Percentiles rank a stretch among this genome's conserved stretches.
Evolutionary conservation across 2,888 invertebrate genomes (phyloP).

Genomic region (Archaeoteleia sp.): DNA sequence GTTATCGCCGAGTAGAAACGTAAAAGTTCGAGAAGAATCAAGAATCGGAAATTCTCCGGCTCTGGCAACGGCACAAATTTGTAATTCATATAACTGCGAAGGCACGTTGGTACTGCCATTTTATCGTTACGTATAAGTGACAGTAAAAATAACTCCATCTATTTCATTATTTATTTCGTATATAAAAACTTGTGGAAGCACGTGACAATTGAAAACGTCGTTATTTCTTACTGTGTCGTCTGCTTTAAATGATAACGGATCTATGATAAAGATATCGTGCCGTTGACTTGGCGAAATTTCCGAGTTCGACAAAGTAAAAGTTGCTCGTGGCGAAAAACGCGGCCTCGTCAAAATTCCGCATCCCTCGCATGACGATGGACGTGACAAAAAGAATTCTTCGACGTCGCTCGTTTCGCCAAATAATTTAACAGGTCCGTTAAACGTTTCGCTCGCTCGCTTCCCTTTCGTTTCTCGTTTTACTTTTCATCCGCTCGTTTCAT

Average conservation of each 20-base stretch:
- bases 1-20: no score
- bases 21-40: no score
- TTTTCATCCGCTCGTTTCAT: constrained; percentile 46
- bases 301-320: no score
- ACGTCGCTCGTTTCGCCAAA: constrained; percentile 3
- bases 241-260: constrained; percentile 40
- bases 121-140: constrained; percentile 48
- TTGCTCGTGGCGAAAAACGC: no score
- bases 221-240: constrained; percentile 4
- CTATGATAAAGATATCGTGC: constrained; percentile 25
- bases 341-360: no score
- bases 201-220: constrained; percentile 38
- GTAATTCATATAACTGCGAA: constrained; percentile 51
- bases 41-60: neutral
- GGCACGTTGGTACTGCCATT: constrained; percentile 54
- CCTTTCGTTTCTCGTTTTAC: constrained; percentile 11
- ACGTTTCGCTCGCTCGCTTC: constrained; percentile 1
- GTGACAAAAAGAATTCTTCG: no score
- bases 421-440: constrained; percentile 44
- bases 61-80: constrained; percentile 17
- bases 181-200: constrained; percentile 52
- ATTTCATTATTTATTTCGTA: constrained; percentile 35
- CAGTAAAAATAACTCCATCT: constrained; percentile 54
- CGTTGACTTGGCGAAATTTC: constrained; percentile 4
- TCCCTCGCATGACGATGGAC: no score